These are phyloP conservation scores for Callocephalon fimbriatum DNA, from an alignment of 2,113 vertebrate genomes.

Conservation along the genomic window DNA sequence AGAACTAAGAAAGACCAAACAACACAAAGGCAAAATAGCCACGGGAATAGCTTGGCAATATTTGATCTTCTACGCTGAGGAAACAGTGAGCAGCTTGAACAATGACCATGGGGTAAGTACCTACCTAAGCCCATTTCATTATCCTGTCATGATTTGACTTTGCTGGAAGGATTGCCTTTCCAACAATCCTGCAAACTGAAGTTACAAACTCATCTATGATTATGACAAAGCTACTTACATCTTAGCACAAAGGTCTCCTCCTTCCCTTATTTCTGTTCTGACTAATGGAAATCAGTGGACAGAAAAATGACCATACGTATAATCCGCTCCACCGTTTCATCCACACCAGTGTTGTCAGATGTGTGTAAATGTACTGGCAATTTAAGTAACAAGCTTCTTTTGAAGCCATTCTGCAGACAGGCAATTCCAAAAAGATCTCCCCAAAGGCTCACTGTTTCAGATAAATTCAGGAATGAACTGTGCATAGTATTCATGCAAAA, in stretches of 20 bases:
- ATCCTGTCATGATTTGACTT: not conserved
- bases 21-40: not conserved
- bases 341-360: not conserved
- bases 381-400: not conserved
- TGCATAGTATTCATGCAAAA: not conserved
- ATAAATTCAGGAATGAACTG: slow-evolving; percentile 12
- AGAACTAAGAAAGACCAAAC: not conserved
- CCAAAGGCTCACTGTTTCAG: slow-evolving; percentile 25
- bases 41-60: not conserved
- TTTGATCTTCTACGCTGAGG: not conserved
- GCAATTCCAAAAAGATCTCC: slow-evolving; percentile 10
- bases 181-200: not conserved
- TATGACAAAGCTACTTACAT: not conserved
- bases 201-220: not conserved
- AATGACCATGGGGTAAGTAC: not conserved
- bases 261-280: not conserved
- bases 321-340: not conserved
- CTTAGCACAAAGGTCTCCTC: not conserved
- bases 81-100: not conserved
- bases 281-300: not conserved
- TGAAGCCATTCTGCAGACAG: not conserved
- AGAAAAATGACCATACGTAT: not conserved
- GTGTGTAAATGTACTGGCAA: not conserved
- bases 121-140: not conserved
- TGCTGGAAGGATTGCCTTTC: not conserved